Conservation (phyloP, 2,888 invertebrate genomes). For the Idaea biselata region DNA sequence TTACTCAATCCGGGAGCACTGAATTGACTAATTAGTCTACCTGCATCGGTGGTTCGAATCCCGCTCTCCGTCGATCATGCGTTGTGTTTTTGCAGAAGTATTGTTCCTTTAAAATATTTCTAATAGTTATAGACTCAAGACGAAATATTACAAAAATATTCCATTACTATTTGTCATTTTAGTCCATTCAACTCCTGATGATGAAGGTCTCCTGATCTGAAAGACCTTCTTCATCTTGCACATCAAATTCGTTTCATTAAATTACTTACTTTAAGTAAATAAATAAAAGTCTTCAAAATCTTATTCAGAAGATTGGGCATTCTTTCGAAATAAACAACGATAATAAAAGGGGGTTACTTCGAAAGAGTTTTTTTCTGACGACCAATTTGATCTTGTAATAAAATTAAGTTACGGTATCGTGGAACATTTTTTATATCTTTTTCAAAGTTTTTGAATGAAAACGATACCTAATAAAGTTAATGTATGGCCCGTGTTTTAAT, state of each 20-base stretch:
- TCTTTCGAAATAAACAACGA: constrained; percentile 52
- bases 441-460: constrained; percentile 22
- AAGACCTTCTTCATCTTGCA: background rate
- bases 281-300: constrained; percentile 50
- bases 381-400: constrained; percentile 48
- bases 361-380: constrained; percentile 46
- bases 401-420: constrained; percentile 40
- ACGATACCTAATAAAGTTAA: constrained; percentile 13
- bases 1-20: too few species aligned
- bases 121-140: too few species aligned
- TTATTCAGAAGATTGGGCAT: constrained; percentile 42
- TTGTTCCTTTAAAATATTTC: too few species aligned
- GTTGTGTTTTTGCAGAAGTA: too few species aligned
- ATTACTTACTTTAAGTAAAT: constrained; percentile 26
- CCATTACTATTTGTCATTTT: too few species aligned
- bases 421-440: constrained; percentile 34
- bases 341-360: constrained; percentile 48
- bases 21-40: too few species aligned
- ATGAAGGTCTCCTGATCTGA: background rate
- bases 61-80: too few species aligned
- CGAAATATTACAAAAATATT: too few species aligned
- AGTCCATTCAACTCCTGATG: too few species aligned
- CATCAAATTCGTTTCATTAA: constrained; percentile 10
- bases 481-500: constrained; percentile 3
- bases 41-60: too few species aligned